Conservation (phyloP, 2,797 vertebrate species). For the Huso huso region DNA sequence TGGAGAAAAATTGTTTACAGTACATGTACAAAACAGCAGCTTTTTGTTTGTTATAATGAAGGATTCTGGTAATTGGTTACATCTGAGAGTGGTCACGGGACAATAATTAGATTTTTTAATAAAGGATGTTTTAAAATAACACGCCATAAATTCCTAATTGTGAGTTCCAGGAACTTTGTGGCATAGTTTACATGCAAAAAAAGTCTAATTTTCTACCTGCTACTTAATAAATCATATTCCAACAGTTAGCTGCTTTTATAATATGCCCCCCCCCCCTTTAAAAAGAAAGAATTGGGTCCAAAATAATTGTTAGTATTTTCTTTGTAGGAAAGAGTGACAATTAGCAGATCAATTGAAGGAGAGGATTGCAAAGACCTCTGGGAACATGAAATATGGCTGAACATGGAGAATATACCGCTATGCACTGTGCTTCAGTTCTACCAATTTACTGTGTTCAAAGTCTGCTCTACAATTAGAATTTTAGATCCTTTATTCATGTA, state of each 20-base stretch:
- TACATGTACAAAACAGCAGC: neutral
- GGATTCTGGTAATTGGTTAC: neutral
- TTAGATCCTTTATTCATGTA: neutral
- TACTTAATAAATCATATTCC: neutral
- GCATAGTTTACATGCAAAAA: neutral
- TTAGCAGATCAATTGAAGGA: neutral
- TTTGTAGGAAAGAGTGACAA: constrained; percentile 8
- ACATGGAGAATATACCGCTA: neutral
- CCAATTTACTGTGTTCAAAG: neutral
- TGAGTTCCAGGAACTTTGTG: too few relatives aligned
- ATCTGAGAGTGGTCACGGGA: neutral
- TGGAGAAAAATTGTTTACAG: too few relatives aligned
- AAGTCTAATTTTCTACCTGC: neutral
- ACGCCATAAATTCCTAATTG: neutral
- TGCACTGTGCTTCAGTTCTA: neutral
- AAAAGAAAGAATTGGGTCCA: neutral
- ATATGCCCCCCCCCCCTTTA: neutral
- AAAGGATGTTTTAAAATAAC: neutral
- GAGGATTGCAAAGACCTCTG: too few relatives aligned
- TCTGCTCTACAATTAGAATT: neutral
- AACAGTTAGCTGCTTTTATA: too few relatives aligned
- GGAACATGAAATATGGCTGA: too few relatives aligned
- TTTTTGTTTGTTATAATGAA: neutral
- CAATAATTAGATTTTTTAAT: too few relatives aligned
- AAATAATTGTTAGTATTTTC: neutral